These are phyloP conservation scores for Hippopotamus amphibius DNA, from an alignment of 2,113 vertebrate species.

Conservation along the genomic window DNA sequence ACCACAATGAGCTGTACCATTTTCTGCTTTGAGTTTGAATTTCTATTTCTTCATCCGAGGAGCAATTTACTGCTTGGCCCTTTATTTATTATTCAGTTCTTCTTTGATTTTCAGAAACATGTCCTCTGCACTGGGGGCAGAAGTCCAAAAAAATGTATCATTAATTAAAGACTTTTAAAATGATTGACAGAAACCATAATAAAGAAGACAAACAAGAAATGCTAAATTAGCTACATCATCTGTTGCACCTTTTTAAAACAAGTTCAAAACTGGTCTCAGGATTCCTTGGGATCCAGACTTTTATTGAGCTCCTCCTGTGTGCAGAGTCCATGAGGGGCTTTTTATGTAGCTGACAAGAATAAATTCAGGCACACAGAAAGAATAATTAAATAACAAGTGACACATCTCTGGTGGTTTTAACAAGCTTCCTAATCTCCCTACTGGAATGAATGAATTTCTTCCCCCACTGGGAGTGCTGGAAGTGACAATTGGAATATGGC, in stretches of 20 bases:
- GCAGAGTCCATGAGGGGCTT: neutral
- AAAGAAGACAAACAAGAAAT: constrained; percentile 53
- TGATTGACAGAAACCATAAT: constrained; percentile 16
- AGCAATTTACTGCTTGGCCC: constrained; percentile 12
- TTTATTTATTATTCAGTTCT: constrained; percentile 66
- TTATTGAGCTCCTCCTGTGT: neutral
- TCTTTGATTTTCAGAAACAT: constrained; percentile 59
- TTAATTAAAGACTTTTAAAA: constrained; percentile 67
- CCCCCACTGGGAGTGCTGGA: neutral
- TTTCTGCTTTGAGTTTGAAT: constrained; percentile 36
- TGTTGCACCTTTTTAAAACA: neutral
- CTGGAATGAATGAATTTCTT: neutral
- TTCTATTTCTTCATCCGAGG: constrained; percentile 19
- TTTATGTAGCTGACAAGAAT: neutral
- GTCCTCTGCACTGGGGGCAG: neutral
- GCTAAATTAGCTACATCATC: neutral
- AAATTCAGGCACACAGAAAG: neutral
- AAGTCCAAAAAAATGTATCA: constrained; percentile 59
- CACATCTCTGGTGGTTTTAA: neutral
- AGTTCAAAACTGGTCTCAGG: neutral
- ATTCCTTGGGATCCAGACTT: neutral
- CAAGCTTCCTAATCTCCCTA: neutral
- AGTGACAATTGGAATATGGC: neutral
- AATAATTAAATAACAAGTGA: neutral
- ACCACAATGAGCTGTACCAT: neutral